Base-by-base conservation (phyloP, 2,797 vertebrate species). In the Perdix hodgsoniae region DNA sequence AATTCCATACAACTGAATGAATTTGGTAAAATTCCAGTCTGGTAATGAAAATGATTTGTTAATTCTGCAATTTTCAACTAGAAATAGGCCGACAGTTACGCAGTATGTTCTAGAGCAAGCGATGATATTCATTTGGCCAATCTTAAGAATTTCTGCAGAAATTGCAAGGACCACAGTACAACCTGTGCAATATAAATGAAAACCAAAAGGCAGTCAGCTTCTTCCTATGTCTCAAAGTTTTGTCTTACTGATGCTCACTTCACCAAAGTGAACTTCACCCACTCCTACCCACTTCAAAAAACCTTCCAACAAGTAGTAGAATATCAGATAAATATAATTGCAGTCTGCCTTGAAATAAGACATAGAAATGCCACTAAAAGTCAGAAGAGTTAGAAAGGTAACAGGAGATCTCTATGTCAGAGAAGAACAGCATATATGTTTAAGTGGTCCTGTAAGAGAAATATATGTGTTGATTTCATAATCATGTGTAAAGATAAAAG, bases 21-120 rank as follows among this genome's bases (percentile, higher is more conserved):
- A 78, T 35, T 87, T 83, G 69, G 39, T 59, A 94, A 94, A 91
- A 92, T 11, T 70, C 27, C 45, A 56, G 24, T 50, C 15, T 59
- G 24, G 22, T 63, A 85, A 78, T 5, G 77, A 26, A 83, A 93
- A 59, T 4, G 1, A 44, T 40, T 49, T 78, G 10, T 35, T 90
- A 56, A 78, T 87, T 87, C 59, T 72, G 31, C 63, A 37, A 6
- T 0, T 81, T 91, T 80, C 69, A 27, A 63, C 23, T 54, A 70
- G 26, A 9, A 88, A 91, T 67, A 9, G 65, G 39, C 63, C 24
- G 63, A 16, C n/a, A 93, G 27, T 47, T 86, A 59, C 70, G 39
- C 10, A 66, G 14, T 17, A 18, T 7, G 9, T 50, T 80, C 54
- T 76, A n/a, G 27, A 35, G 26, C 39, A 35, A 69, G 18, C 6